A percentile compares a stretch with the other conserved stretches of the same genome.
These are phyloP conservation scores for Gerris buenoi DNA, from an alignment of 1,140 invertebrate species.

Conservation along the genomic window DNA sequence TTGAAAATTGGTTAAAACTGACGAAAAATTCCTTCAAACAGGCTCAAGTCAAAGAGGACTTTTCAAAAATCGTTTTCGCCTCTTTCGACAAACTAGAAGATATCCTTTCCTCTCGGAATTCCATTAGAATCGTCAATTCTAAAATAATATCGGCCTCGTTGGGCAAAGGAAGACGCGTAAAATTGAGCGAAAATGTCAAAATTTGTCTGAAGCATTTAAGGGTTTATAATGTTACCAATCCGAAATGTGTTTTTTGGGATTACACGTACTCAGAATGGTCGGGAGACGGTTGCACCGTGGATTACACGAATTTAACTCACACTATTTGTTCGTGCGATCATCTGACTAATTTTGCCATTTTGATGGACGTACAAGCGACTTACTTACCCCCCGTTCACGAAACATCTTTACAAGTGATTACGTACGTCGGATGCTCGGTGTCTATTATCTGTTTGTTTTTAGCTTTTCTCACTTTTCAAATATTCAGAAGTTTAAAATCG, in stretches of 20 bases:
- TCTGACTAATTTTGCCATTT: conserved; percentile 87
- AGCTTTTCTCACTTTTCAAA: background rate
- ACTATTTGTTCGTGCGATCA: conserved; percentile 87
- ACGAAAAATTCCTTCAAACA: conserved; percentile 39
- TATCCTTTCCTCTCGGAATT: conserved; percentile 55
- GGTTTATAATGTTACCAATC: conserved; percentile 78
- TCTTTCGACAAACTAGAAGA: conserved; percentile 81
- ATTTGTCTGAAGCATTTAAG: conserved; percentile 66
- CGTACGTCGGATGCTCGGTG: conserved; percentile 36
- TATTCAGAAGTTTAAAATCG: background rate
- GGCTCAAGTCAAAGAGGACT: conserved; percentile 66
- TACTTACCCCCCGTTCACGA: background rate
- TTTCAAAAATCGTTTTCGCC: conserved; percentile 81
- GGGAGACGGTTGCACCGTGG: conserved; percentile 70
- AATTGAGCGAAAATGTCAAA: conserved; percentile 66
- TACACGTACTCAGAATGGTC: conserved; percentile 78
- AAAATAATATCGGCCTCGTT: conserved; percentile 84
- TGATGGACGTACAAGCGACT: conserved; percentile 69
- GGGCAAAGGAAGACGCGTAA: conserved; percentile 69
- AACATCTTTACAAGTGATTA: conserved; percentile 28
- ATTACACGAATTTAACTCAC: conserved; percentile 67
- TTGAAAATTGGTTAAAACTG: conserved; percentile 31
- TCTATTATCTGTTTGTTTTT: conserved; percentile 2
- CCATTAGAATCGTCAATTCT: conserved; percentile 59
- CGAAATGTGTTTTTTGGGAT: conserved; percentile 88